Evolutionary conservation across 2,888 invertebrate genomes (phyloP), one percentile per base, ranked within the genome.

Genomic region (Sesamia inferens): DNA sequence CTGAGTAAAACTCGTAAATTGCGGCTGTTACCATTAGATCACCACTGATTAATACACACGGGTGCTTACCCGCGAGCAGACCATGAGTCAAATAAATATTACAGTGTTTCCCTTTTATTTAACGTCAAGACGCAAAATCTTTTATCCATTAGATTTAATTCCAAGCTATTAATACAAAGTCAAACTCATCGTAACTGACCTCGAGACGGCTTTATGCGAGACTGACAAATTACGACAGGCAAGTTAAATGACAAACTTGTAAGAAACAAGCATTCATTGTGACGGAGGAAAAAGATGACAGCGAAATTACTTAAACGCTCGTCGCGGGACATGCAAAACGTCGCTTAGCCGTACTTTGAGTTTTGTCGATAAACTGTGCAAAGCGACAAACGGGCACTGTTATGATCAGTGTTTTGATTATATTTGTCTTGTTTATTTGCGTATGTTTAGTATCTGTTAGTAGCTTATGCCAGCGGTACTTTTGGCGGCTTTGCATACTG

Each of bases 181-280:
- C 77, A 73, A 77, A 77, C 55, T 69, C 68, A 77, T 81, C 78
- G 68, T 6, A 73, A 13, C n/a, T 63, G 78, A 67, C 82, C 80
- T 81, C 16, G 82, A 80, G 66, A 69, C 82, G 58, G 31, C 57
- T 57, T 76, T 64, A 31, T 65, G 59, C 39, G 59, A 58, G 47
- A 51, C 58, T 69, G 73, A 77, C 78, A 76, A 71, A 76, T 81
- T 76, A 55, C 66, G 19, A n/a, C 48, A 68, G 57, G 24, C 61
- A 58, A 68, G n/a, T n/a, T 14, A 66, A 71, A 68, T 39, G 66
- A 76, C 19, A 69, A 81, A 73, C 44, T 63, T 64, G 16, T 59
- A 58, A 71, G 22, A 76, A 71, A 71, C 71, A 31, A 58, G 8
- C 67, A 31, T 61, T 55, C 44, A 74, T 68, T 58, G 59, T 39